Evolutionary conservation across 92 coral and sea anemone genomes (phyloP), one percentile per base, ranked within the genome.

Genomic region (Zoanthus sansibaricus): DNA sequence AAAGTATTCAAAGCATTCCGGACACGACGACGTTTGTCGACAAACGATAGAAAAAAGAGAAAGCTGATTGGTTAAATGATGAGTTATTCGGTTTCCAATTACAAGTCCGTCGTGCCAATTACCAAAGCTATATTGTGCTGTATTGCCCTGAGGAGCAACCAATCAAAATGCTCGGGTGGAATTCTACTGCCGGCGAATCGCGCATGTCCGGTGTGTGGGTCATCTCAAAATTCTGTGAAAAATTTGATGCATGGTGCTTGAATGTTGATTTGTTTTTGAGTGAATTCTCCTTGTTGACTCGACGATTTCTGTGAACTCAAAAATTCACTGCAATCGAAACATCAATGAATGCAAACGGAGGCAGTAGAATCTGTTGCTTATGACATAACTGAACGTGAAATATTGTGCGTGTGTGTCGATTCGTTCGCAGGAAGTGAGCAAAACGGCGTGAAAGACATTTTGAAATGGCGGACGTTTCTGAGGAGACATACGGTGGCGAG

Each of bases 181-280:
- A 89, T 87, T 86, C 78, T 89, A 88, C 91, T 88, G 77, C 79
- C 87, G 86, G 85, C 89, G 48, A 87, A 87, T 52, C 72, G 92
- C 96, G 98, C 98, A 94, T 94, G 98, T 87, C 55, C 12, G 92
- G 87, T 11, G 52, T 93, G 83, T 46, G 56, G 88, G 52, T 66
- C 89, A 89, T 93, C 92, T 93, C 94, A 93, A 94, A 92, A 86
- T 94, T 90, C 89, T 92, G 94, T 91, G 95, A 91, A 91, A 91
- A 91, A 88, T 25, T 84, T 83, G 83, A 78, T 88, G 89, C 88
- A 87, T 84, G 89, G 84, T 83, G 89, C 75, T 79, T 83, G 94
- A 77, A 47, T 77, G 91, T 88, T 75, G 77, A 92, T 89, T 91
- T 95, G 95, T 93, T 93, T 93, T 91, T 84, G 59, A 80, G 93